phyloP scores from a whole-genome alignment of 2,113 vertebrate species.

The Protomyctophum bolini region DNA sequence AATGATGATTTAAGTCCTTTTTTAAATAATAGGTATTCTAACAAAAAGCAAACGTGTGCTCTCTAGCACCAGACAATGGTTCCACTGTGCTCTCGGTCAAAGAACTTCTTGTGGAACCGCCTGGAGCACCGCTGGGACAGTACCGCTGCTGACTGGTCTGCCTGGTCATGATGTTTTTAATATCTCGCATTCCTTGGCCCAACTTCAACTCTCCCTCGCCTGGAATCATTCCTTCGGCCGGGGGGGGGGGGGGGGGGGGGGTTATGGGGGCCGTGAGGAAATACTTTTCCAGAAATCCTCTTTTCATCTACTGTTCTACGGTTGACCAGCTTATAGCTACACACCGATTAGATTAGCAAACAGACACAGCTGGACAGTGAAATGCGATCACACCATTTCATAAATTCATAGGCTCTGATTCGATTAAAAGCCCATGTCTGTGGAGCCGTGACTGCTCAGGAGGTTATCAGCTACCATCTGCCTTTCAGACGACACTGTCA shows the following conservation, averaged over 20 bases:
- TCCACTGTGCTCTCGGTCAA: background rate
- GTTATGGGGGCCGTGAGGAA: too few relatives aligned
- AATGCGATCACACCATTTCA: conserved; percentile 39
- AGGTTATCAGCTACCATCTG: background rate
- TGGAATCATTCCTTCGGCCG: conserved; percentile 11
- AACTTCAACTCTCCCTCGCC: conserved; percentile 22
- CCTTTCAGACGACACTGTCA: background rate
- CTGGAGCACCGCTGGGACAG: conserved; percentile 1
- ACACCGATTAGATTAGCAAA: conserved; percentile 23
- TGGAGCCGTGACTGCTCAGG: background rate
- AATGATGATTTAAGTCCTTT: background rate
- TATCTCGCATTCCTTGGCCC: conserved; percentile 15
- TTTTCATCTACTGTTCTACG: conserved; percentile 3
- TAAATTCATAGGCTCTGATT: conserved; percentile 23
- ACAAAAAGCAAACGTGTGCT: conserved; percentile 5
- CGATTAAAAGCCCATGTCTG: conserved; percentile 29
- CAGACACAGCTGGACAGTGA: conserved; percentile 32
- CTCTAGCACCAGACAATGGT: background rate
- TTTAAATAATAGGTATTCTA: background rate
- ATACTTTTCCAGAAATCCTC: conserved; percentile 12
- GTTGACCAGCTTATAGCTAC: conserved; percentile 5
- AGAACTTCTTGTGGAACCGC: background rate
- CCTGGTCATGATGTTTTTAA: conserved; percentile 12
- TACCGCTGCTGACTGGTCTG: conserved; percentile 25
- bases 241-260: too few relatives aligned